These are phyloP conservation scores for Apteryx owenii DNA, from an alignment of 2,113 vertebrate genomes.

Conservation along the genomic window DNA sequence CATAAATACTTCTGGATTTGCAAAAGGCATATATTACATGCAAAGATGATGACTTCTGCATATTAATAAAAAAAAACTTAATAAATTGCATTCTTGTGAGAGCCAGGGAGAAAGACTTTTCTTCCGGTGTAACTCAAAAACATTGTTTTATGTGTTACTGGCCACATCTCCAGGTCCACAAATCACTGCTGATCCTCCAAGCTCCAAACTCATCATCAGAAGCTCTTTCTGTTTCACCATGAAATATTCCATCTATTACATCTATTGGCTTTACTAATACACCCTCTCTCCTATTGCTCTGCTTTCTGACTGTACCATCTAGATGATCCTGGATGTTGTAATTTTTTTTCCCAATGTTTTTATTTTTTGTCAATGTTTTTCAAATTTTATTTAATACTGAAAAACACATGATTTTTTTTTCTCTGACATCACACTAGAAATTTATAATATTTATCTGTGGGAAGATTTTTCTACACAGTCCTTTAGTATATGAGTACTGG, in stretches of 20 bases:
- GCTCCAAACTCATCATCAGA: neutral
- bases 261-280: neutral
- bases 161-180: neutral
- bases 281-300: neutral
- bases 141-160: neutral
- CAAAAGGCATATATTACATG: neutral
- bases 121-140: neutral
- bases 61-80: neutral
- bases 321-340: neutral
- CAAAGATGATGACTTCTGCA: neutral
- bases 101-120: neutral
- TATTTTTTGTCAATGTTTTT: neutral
- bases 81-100: neutral
- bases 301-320: neutral
- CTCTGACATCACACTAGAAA: neutral
- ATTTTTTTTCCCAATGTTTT: neutral
- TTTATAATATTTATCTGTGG: neutral
- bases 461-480: neutral
- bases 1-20: neutral
- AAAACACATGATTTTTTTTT: conserved; percentile 2
- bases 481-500: neutral
- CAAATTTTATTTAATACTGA: neutral
- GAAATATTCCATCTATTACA: neutral
- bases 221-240: neutral
- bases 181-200: neutral